Conservation (phyloP, 2,888 invertebrate genomes). For the Drosophila niveifrons region DNA sequence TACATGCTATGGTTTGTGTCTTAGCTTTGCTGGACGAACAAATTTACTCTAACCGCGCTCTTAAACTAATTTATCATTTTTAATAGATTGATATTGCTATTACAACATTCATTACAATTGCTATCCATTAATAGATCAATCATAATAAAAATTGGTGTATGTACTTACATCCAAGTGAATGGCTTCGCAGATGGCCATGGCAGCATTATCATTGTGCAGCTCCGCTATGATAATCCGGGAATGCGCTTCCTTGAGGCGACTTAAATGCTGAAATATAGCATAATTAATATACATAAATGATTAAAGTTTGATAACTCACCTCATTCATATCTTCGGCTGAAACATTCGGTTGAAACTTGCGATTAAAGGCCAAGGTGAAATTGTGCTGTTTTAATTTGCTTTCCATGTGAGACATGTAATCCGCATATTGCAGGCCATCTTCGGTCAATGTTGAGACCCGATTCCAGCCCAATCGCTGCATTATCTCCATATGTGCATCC, state of each 20-base stretch:
- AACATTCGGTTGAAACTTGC: conserved; percentile 88
- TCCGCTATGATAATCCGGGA: conserved; percentile 93
- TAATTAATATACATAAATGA: too few relatives aligned
- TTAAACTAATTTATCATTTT: too few relatives aligned
- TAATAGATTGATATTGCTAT: too few relatives aligned
- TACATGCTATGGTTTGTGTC: too few relatives aligned
- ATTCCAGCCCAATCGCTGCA: conserved; percentile 88
- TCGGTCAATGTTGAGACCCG: conserved; percentile 92
- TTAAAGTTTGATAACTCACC: conserved; percentile 19
- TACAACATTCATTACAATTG: too few relatives aligned
- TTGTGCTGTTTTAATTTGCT: conserved; percentile 88
- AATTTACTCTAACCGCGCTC: too few relatives aligned
- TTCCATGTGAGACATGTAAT: conserved; percentile 91
- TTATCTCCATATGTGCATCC: conserved; percentile 88
- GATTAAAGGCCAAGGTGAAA: conserved; percentile 89
- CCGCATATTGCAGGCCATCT: conserved; percentile 92
- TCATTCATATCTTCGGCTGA: conserved; percentile 41
- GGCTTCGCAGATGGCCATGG: conserved; percentile 94
- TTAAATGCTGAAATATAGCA: conserved; percentile 86
- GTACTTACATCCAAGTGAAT: conserved; percentile 75
- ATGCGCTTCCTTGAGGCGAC: conserved; percentile 88
- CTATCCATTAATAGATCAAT: too few relatives aligned
- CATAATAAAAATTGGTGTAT: too few relatives aligned
- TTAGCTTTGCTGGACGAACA: neutral
- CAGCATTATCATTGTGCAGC: conserved; percentile 90